These are phyloP conservation scores for Gallirallus australis DNA, from an alignment of 2,797 vertebrate species.

Conservation along the genomic window DNA sequence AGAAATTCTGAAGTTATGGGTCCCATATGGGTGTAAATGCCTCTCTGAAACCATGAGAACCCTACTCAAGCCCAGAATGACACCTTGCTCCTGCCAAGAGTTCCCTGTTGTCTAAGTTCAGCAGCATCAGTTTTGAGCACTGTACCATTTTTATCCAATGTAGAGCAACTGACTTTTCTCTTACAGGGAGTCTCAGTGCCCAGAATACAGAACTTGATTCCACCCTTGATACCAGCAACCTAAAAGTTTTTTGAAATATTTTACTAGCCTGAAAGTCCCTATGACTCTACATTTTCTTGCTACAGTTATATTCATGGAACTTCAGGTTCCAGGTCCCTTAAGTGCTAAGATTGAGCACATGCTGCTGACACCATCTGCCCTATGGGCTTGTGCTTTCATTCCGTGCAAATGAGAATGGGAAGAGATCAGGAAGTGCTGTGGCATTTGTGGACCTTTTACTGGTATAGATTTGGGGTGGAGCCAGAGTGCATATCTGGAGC, in stretches of 20 bases:
- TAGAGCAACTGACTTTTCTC: not conserved
- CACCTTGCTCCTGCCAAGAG: not conserved
- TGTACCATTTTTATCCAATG: not conserved
- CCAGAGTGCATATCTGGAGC: not conserved
- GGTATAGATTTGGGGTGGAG: conserved; percentile 13
- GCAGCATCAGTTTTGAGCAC: not conserved
- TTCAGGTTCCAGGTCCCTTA: not conserved
- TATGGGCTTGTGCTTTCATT: not conserved
- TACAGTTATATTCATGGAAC: not conserved
- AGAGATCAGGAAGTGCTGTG: not conserved
- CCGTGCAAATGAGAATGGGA: not conserved
- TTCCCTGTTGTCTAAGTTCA: not conserved
- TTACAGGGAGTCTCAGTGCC: fast-evolving
- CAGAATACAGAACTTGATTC: not conserved
- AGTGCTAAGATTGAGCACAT: not conserved
- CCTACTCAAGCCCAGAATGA: not conserved
- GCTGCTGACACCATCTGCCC: not conserved
- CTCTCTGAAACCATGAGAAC: not conserved
- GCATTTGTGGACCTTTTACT: not conserved
- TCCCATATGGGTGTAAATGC: not conserved
- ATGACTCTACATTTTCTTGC: not conserved
- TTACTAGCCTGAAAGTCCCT: not conserved
- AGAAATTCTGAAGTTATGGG: not conserved
- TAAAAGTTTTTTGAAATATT: not conserved
- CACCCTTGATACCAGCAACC: not conserved